Evolutionary conservation across 2,113 vertebrate species (phyloP).

Genomic region (Illadopsis cleaveri): DNA sequence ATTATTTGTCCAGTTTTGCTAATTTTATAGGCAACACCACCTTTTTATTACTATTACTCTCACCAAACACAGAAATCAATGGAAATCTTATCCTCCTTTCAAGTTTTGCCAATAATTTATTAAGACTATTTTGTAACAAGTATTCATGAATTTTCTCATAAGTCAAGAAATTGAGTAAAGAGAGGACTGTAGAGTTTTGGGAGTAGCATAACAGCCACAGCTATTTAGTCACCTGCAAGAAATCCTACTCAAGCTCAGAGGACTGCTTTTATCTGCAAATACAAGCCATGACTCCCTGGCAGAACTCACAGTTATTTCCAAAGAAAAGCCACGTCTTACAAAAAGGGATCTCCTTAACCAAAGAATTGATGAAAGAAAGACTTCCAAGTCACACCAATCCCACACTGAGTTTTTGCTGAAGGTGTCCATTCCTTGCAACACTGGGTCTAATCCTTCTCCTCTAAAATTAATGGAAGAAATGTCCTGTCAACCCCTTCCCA

Average conservation of each 20-base stretch:
- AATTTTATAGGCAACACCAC: background rate
- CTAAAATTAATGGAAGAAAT: background rate
- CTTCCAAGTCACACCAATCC: background rate
- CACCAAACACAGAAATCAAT: background rate
- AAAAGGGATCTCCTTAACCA: background rate
- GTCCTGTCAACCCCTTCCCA: conserved; percentile 5
- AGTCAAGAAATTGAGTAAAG: background rate
- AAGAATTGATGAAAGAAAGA: background rate
- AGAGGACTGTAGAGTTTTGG: background rate
- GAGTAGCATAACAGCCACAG: background rate
- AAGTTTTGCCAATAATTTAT: background rate
- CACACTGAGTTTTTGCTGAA: background rate
- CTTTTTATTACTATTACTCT: background rate
- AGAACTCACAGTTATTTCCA: background rate
- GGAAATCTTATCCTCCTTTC: background rate
- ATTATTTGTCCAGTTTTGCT: background rate
- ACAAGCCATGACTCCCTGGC: background rate
- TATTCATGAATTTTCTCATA: background rate
- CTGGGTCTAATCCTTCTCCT: background rate
- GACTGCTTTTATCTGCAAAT: background rate
- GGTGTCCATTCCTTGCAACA: background rate
- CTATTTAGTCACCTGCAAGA: background rate
- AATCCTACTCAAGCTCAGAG: background rate
- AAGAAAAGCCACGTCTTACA: background rate
- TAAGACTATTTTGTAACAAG: background rate